A percentile compares a stretch with the other conserved stretches of the same genome.
These are phyloP conservation scores for Drepana arcuata DNA, from an alignment of 1,140 invertebrate species.

Conservation along the genomic window DNA sequence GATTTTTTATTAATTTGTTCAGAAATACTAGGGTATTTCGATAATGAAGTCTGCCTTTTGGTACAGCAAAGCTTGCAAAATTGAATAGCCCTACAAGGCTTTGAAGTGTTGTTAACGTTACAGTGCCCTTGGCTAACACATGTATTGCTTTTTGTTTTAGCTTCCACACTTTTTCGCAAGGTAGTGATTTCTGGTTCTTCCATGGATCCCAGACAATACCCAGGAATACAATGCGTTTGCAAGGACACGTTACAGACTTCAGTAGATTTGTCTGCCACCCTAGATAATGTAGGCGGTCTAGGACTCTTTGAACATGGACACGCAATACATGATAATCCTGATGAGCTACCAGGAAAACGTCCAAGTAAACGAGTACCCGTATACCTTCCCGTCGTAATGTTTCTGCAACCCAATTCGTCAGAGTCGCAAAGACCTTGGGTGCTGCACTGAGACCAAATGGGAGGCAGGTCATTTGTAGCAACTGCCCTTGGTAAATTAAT, in stretches of 20 bases:
- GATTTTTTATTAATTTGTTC: background rate
- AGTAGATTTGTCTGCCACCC: conserved; percentile 32
- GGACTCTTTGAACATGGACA: background rate
- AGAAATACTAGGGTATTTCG: conserved; percentile 13
- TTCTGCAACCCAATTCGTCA: conserved; percentile 40
- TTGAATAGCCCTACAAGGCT: conserved; percentile 25
- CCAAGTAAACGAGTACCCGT: conserved; percentile 26
- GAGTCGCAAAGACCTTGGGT: conserved; percentile 10
- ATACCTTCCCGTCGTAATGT: conserved; percentile 17
- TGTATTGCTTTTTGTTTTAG: conserved; percentile 11
- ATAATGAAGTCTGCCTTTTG: conserved; percentile 44
- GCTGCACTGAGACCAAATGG: conserved; percentile 19
- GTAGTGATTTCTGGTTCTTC: conserved; percentile 20
- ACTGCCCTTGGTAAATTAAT: conserved; percentile 10
- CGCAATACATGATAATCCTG: conserved; percentile 1
- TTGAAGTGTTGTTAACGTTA: conserved; percentile 16
- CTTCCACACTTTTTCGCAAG: conserved; percentile 13
- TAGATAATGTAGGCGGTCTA: conserved; percentile 11
- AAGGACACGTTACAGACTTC: conserved; percentile 30
- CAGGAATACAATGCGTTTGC: conserved; percentile 27
- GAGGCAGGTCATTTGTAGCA: conserved; percentile 17
- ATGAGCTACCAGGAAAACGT: conserved; percentile 22
- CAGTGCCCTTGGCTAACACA: conserved; percentile 7
- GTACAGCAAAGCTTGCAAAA: conserved; percentile 68
- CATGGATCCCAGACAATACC: conserved; percentile 35